Base-by-base conservation (phyloP, 1,140 invertebrate species). In the Asobara japonica region DNA sequence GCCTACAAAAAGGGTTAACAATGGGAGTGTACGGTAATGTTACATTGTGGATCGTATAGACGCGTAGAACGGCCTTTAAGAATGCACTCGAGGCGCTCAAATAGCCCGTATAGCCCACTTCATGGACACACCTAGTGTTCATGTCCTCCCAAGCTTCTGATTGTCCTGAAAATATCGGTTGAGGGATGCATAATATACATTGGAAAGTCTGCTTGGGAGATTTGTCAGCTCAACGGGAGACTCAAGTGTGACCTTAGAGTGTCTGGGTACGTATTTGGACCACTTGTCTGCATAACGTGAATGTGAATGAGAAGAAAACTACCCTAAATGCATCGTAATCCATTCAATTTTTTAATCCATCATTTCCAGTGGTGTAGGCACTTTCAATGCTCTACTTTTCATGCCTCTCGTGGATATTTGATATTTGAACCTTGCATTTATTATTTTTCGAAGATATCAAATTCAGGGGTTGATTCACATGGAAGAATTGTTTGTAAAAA, bases 31-130 rank as follows among this genome's bases (percentile, higher is more conserved):
- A 83, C 4, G 82, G 85, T 86, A 86, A 80, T 84, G 83, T 86
- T 87, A 87, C 85, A 87, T 84, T 87, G 86, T 86, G 82, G 80
- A 83, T 84, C 82, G 83, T 84, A 81, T 78, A 72, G 56, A 79
- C 83, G 80, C 72, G 76, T 84, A 85, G 83, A 84, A 82, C 82
- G 82, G 77, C 79, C 84, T 80, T 11, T 80, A 84, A 85, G 83
- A 84, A 84, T 78, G 78, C 20, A 51, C 80, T 85, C 74, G 73
- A 84, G 72, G 67, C 78, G n/a, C 80, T 88, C 82, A 86, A 88
- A 86, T 88, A 84, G 83, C 86, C 86, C 86, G 82, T 88, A 88
- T 87, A 56, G 18, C 22, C 51, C 6, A 56, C 51, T 16, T 16
- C 45, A 51, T 51, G 8, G 6, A 3, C 20, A 13, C 45, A 16